Base-by-base conservation (phyloP, 1,140 invertebrate species). In the Centruroides sculpturatus region DNA sequence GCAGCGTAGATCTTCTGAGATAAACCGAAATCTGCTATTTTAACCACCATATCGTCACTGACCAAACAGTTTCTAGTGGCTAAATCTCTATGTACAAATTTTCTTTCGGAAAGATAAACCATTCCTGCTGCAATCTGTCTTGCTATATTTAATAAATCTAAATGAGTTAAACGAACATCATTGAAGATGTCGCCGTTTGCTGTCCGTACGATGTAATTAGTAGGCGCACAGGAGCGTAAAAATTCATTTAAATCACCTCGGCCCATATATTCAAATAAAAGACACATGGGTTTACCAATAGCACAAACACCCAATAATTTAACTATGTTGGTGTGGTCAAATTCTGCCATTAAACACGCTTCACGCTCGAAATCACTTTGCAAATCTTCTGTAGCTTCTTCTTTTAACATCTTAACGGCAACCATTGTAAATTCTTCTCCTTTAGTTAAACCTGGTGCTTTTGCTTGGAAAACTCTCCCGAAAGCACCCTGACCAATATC, bases 321-420 rank as follows among this genome's bases (percentile, higher is more conserved):
- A 0, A 95, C 89, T 67, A 95, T 93, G 73, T 95, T 93, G 9
- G 90, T 87, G 75, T 95, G 90, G 72, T 94, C 87, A 75, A 94
- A 94, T 73, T 93, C 89, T 46, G 90, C 84, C 55, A 95, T 75
- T 3, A 95, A 78, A 71, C 89, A 93, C 54, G 92, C 92, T 76
- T 95, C 92, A 56, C 89, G 80, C 73, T 94, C 91, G 77, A 98
- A 98, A 75, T 98, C 92, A 47, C 84, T 80, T 69, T 92, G 83
- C 63, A 97, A 78, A 72, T 96, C 92, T 66, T 92, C 89, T 8
- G 89, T 87, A 7, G 92, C 92, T 76, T 97, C 92, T 70, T 97
- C 92, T 74, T 96, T 96, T 0, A 98, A 75, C 86, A 97, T 96
- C 79, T 98, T 98, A 0, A 98, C 92, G 34, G 92, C 94, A 23